phyloP scores from a whole-genome alignment of 2,797 vertebrate genomes.

The Labeo calbasu region DNA sequence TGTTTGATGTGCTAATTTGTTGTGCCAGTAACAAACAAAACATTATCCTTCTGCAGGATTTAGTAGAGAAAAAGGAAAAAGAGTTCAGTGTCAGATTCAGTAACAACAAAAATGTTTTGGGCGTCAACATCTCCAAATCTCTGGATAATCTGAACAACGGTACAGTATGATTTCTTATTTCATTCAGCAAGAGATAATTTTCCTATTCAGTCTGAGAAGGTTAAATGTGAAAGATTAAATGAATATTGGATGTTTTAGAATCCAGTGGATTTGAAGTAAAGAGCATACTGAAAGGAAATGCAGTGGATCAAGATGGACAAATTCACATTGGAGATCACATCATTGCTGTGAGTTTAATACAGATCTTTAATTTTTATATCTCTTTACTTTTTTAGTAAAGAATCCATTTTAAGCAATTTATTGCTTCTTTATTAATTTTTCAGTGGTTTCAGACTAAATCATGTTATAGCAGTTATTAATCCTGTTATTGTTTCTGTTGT shows the following conservation, averaged over 20 bases:
- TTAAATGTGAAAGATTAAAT: not conserved
- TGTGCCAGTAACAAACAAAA: not conserved
- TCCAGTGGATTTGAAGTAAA: constrained; percentile 90
- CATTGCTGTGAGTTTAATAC: constrained; percentile 84
- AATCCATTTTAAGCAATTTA: not conserved
- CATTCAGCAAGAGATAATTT: not conserved
- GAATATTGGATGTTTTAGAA: constrained; percentile 72
- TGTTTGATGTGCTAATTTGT: not conserved
- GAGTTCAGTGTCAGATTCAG: constrained; percentile 86
- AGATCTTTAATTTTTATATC: constrained; percentile 9
- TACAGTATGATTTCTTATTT: constrained; percentile 63
- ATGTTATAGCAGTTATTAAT: not conserved
- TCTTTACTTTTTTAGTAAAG: constrained; percentile 41
- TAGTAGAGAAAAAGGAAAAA: constrained; percentile 68
- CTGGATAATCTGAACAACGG: constrained; percentile 89
- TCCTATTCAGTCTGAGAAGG: not conserved
- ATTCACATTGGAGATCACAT: constrained; percentile 91
- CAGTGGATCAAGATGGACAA: constrained; percentile 88
- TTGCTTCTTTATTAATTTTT: not conserved
- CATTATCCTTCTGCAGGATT: constrained; percentile 21
- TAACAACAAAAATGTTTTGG: constrained; percentile 89
- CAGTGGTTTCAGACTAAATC: not conserved
- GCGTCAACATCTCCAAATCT: constrained; percentile 90
- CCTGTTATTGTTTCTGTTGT: not conserved
- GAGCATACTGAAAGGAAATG: constrained; percentile 90